Base-by-base conservation (phyloP, 2,888 invertebrate genomes). In the Caenorhabditis afra region DNA sequence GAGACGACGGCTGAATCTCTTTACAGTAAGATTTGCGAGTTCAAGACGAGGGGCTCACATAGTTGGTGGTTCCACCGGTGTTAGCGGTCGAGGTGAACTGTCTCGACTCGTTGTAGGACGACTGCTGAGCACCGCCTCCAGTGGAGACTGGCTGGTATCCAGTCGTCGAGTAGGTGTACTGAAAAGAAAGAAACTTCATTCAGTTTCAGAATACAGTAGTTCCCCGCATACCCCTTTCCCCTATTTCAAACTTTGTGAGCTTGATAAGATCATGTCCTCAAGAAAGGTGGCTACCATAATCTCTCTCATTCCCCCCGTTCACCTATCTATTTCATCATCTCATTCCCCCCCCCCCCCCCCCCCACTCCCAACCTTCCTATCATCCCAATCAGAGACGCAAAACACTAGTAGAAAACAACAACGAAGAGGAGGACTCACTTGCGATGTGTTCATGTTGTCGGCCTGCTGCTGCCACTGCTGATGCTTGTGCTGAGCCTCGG, bases 381-480 rank as follows among this genome's bases (percentile, higher is more conserved):
- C n/a, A n/a, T n/a, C n/a, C n/a, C n/a, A n/a, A n/a, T n/a, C n/a
- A n/a, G n/a, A n/a, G n/a, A n/a, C n/a, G n/a, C n/a, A n/a, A n/a
- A n/a, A n/a, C n/a, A n/a, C n/a, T n/a, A n/a, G n/a, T n/a, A 29
- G 7, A 29, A 29, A 7, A 29, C 4, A 29, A 29, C 3, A 29
- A 7, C 3, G 29, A 29, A 29, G 7, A 29, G 29, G 29, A 3
- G 29, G 29, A 29, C 29, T 29, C 61, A 74, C 68, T 68, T 68
- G 68, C 37, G 45, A 39, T 53, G 52, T 70, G 70, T 79, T 74
- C 70, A 85, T 78, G 64, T 83, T 73, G 55, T 85, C 84, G 39
- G 85, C 83, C 47, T 86, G 86, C 58, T 74, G 82, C 76, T 88
- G 85, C 88, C 88, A 88, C 70, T 83, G 80, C 47, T 81, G 82